Percentiles rank a stretch among this genome's conserved stretches.
phyloP scores from a whole-genome alignment of 2,797 vertebrate genomes.

The Poliocrania exsul region DNA sequence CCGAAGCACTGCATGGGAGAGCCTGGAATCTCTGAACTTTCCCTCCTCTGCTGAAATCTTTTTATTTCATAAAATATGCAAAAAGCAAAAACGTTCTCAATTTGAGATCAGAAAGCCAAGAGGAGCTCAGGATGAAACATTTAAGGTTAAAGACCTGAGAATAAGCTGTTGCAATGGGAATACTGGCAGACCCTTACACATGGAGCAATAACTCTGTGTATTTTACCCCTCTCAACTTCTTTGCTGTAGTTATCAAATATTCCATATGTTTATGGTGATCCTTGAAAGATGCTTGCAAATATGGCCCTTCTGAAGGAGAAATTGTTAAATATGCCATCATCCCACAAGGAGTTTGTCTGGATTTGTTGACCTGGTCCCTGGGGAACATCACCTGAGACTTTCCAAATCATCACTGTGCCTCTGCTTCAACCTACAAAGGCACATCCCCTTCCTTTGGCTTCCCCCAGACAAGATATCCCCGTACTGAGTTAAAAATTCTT shows the following conservation, averaged over 20 bases:
- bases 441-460: slow-evolving; percentile 22
- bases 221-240: background rate
- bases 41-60: background rate
- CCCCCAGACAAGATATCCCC: slow-evolving; percentile 46
- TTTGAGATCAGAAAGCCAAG: slow-evolving; percentile 18
- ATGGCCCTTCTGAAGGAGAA: background rate
- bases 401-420: background rate
- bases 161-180: background rate
- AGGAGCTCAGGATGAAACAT: background rate
- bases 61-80: slow-evolving; percentile 32
- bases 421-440: slow-evolving; percentile 8
- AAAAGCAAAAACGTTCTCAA: background rate
- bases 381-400: background rate
- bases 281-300: background rate
- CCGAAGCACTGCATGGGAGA: background rate
- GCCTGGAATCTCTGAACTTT: background rate
- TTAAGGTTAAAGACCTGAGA: slow-evolving; percentile 20
- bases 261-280: background rate
- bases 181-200: background rate
- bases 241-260: background rate
- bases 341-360: background rate
- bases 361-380: background rate
- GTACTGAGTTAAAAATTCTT: slow-evolving; percentile 62
- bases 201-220: background rate
- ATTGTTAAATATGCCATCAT: background rate